Conservation (phyloP, 2,888 invertebrate genomes). For the Resseliella maxima region DNA sequence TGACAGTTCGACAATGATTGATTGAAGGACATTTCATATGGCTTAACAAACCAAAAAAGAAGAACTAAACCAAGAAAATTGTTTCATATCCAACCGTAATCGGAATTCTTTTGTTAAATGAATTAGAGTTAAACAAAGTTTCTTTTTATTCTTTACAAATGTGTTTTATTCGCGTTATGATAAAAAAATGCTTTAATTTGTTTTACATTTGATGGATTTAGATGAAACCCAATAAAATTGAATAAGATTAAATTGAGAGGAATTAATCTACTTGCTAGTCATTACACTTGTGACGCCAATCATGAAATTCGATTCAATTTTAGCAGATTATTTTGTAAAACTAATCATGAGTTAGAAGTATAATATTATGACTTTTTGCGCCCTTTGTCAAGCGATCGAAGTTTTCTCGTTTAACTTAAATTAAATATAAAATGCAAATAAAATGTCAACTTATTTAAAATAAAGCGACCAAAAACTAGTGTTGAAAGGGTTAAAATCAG, state of each 20-base stretch:
- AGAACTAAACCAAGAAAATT: background rate
- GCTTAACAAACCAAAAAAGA: too few species aligned
- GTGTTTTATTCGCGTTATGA: background rate
- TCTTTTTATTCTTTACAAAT: too few species aligned
- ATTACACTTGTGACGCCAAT: background rate
- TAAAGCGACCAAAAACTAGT: background rate
- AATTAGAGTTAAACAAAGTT: background rate
- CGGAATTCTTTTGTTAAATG: background rate
- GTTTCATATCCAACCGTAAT: background rate
- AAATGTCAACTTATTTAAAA: conserved; percentile 28
- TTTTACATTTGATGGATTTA: too few species aligned
- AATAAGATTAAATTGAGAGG: conserved; percentile 17
- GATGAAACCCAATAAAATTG: background rate
- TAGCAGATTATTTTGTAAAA: background rate
- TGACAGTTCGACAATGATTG: conserved; percentile 54
- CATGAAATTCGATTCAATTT: background rate
- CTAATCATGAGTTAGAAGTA: too few species aligned
- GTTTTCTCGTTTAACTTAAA: background rate
- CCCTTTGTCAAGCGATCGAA: background rate
- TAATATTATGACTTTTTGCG: too few species aligned
- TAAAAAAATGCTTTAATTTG: background rate
- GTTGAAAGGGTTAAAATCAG: conserved; percentile 4
- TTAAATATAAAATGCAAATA: conserved; percentile 33
- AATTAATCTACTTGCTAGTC: conserved; percentile 11
- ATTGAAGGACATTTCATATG: background rate